Conservation (phyloP, 2,113 vertebrate species). For the Mungos mungo region DNA sequence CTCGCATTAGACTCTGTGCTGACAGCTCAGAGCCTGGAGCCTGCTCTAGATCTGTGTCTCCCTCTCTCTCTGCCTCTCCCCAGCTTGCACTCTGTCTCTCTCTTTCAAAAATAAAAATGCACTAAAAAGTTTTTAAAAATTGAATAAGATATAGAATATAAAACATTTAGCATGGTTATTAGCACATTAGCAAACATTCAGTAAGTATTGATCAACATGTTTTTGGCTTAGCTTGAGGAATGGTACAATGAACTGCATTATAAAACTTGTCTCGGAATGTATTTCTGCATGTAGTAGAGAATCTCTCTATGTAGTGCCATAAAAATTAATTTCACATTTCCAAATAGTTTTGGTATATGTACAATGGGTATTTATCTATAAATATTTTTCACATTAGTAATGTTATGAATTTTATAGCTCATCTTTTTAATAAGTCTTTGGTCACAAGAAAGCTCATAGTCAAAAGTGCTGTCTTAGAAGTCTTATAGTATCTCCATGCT, state of each 20-base stretch:
- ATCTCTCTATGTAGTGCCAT: neutral
- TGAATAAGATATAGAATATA: neutral
- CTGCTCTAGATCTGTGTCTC: no score
- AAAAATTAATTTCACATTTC: neutral
- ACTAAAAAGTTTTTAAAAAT: neutral
- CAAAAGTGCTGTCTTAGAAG: neutral
- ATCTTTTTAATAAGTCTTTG: neutral
- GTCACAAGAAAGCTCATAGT: neutral
- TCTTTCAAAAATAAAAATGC: no score
- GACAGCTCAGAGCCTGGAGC: no score
- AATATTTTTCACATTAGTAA: neutral
- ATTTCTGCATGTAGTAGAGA: neutral
- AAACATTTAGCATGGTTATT: neutral
- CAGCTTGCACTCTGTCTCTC: no score
- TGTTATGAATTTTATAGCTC: neutral
- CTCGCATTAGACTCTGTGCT: no score
- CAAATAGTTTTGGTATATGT: neutral
- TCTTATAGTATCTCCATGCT: neutral
- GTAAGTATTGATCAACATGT: neutral
- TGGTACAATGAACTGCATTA: neutral
- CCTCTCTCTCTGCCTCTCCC: no score
- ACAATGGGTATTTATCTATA: neutral
- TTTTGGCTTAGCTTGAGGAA: neutral
- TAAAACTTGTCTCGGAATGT: neutral
- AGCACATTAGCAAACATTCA: neutral